These are phyloP conservation scores for Prunella himalayana DNA, from an alignment of 2,113 vertebrate genomes.

Conservation along the genomic window DNA sequence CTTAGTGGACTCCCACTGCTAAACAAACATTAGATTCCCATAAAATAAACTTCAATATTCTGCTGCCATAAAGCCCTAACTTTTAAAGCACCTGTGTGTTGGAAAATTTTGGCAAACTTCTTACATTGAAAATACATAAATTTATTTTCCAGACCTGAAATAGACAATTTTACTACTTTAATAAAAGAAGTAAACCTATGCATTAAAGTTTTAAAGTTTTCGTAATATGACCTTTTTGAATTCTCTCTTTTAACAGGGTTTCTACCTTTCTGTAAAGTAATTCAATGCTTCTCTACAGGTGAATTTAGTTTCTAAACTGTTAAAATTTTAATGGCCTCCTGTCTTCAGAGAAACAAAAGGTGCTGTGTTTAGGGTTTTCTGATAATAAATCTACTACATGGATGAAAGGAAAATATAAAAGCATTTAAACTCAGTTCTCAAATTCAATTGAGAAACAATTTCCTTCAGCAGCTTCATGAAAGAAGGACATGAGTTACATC, in stretches of 20 bases:
- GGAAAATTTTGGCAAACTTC: background rate
- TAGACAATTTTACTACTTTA: slow-evolving; percentile 16
- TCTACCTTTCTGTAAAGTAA: slow-evolving; percentile 50
- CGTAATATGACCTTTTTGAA: slow-evolving; percentile 26
- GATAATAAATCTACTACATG: slow-evolving; percentile 45
- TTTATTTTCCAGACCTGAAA: background rate
- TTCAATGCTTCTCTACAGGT: slow-evolving; percentile 47
- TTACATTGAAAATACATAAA: background rate
- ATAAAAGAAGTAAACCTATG: slow-evolving; percentile 34
- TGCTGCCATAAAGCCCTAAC: background rate
- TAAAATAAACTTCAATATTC: background rate
- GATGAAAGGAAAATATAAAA: slow-evolving; percentile 49
- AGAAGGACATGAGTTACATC: background rate
- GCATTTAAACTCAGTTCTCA: slow-evolving; percentile 14
- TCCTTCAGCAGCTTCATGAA: background rate
- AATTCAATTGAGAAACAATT: slow-evolving; percentile 56
- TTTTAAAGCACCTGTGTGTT: background rate
- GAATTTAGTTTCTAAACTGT: slow-evolving; percentile 63
- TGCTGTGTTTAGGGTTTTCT: slow-evolving; percentile 53
- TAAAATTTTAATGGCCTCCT: slow-evolving; percentile 71
- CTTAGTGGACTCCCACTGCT: background rate
- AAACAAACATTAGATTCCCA: background rate
- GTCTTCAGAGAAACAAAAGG: slow-evolving; percentile 63
- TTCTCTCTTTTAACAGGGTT: slow-evolving; percentile 38
- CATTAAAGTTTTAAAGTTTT: slow-evolving; percentile 64